Evolutionary conservation across 2,888 invertebrate genomes (phyloP), one percentile per base, ranked within the genome.

Genomic region (Limnephilus marmoratus): DNA sequence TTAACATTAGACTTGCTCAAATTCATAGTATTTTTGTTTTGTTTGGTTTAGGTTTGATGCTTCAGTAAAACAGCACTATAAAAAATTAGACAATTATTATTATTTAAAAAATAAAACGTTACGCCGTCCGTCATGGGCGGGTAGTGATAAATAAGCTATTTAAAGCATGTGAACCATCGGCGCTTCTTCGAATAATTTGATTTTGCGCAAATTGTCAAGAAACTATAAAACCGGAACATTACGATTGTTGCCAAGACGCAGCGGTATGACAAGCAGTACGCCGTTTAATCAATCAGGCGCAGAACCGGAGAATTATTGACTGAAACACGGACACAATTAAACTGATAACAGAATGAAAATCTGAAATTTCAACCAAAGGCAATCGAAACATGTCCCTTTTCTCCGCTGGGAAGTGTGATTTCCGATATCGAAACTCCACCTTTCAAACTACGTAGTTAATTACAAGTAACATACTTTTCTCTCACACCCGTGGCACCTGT

Each of bases 391-490:
- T 68, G 68, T 68, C 68, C 24, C 18, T 18, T 68, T n/a, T 24
- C 68, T 68, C 68, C 24, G 24, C 68, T 68, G n/a, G 68, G 68
- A 24, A 68, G n/a, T n/a, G 68, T n/a, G 68, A 68, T 68, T 83
- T 83, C 18, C 83, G 83, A 83, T 7, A 37, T 83, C 18, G 37
- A 83, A 83, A 83, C 37, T 37, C 9, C 37, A 34, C 83, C 34
- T 83, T 11, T 83, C 83, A 37, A 83, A 83, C 83, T 34, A 83
- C 83, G 83, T 83, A 83, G 83, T 37, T 83, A 83, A 49, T 49
- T 86, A 24, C 12, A 85, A 49, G 12, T 86, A 68, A n/a, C 86
- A 29, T 86, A 86, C 86, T 45, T 86, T 45, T 86, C 86, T 86
- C n/a, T 86, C 15, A 12, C 45, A 29, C 34, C 86, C 45, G 86